Percentiles rank a stretch among this genome's conserved stretches.
Conservation (phyloP, 2,113 vertebrate species). For the Noturus placidus region DNA sequence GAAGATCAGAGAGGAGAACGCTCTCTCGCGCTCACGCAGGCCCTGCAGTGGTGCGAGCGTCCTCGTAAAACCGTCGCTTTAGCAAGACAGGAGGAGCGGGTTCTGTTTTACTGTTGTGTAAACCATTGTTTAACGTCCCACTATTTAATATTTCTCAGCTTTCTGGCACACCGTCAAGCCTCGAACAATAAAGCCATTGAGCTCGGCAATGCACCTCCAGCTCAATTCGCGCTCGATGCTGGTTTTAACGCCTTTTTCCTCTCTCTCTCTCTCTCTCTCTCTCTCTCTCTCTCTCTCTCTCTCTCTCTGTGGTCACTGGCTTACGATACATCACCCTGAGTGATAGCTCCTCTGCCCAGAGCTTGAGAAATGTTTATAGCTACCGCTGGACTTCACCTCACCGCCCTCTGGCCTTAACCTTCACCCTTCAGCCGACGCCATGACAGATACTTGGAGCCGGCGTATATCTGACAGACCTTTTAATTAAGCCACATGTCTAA, state of each 20-base stretch:
- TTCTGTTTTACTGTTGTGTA: slow-evolving; percentile 71
- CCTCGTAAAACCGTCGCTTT: slow-evolving; percentile 38
- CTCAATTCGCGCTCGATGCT: slow-evolving; percentile 47
- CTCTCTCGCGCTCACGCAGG: slow-evolving; percentile 47
- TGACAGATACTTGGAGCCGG: slow-evolving; percentile 56
- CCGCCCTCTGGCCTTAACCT: slow-evolving; percentile 47
- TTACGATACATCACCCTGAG: slow-evolving; percentile 46
- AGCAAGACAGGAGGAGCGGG: slow-evolving; percentile 65
- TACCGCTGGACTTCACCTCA: slow-evolving; percentile 45
- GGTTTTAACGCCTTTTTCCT: slow-evolving; percentile 54
- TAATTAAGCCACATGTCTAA: slow-evolving; percentile 72
- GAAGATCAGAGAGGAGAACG: neutral
- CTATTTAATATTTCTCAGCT: slow-evolving; percentile 70
- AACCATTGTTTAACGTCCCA: slow-evolving; percentile 76
- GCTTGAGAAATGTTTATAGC: slow-evolving; percentile 53
- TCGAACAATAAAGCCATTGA: slow-evolving; percentile 76
- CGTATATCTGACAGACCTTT: slow-evolving; percentile 68
- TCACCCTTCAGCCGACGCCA: slow-evolving; percentile 53
- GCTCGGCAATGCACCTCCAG: slow-evolving; percentile 62
- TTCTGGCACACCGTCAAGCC: slow-evolving; percentile 69
- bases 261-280: slow-evolving; percentile 24
- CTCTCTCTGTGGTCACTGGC: slow-evolving; percentile 19
- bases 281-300: slow-evolving; percentile 9
- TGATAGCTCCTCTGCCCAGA: slow-evolving; percentile 41
- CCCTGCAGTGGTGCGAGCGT: slow-evolving; percentile 47